Conservation (phyloP, 2,888 invertebrate genomes). For the Xanthorhoe designata region DNA sequence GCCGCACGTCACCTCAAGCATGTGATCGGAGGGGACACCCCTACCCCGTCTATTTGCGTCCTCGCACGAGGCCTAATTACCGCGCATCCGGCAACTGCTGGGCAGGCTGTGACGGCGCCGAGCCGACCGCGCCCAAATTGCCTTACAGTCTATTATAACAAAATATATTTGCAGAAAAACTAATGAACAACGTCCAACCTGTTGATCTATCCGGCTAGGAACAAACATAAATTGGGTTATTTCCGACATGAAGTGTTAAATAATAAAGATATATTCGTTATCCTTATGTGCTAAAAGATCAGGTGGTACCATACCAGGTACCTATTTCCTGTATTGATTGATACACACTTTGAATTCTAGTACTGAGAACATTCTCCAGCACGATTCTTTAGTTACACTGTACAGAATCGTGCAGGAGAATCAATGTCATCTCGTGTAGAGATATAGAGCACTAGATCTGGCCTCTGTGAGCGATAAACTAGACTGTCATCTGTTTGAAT, state of each 20-base stretch:
- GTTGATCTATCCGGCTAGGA: not conserved
- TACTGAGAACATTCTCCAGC: not conserved
- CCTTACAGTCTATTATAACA: not conserved
- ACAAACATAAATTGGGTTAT: not conserved
- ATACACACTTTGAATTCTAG: not conserved
- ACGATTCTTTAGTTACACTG: no score
- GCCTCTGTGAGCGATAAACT: no score
- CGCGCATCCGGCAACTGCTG: slow-evolving; percentile 34
- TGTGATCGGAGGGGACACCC: slow-evolving; percentile 16
- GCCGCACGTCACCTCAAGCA: slow-evolving; percentile 9
- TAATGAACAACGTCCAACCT: not conserved
- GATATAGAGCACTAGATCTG: no score
- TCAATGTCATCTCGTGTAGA: not conserved
- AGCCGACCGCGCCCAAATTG: slow-evolving; percentile 16
- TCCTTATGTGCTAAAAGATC: not conserved
- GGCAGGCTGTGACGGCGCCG: slow-evolving; percentile 10
- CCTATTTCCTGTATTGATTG: not conserved
- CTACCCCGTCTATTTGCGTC: slow-evolving; percentile 27
- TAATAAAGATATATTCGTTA: not conserved
- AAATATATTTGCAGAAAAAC: not conserved
- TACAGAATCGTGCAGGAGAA: no score
- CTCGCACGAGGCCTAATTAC: slow-evolving; percentile 39
- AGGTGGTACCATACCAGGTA: not conserved
- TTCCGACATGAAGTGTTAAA: not conserved
- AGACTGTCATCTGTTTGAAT: not conserved